Evolutionary conservation across 2,797 vertebrate genomes (phyloP).

Genomic region (Trachurus trachurus): DNA sequence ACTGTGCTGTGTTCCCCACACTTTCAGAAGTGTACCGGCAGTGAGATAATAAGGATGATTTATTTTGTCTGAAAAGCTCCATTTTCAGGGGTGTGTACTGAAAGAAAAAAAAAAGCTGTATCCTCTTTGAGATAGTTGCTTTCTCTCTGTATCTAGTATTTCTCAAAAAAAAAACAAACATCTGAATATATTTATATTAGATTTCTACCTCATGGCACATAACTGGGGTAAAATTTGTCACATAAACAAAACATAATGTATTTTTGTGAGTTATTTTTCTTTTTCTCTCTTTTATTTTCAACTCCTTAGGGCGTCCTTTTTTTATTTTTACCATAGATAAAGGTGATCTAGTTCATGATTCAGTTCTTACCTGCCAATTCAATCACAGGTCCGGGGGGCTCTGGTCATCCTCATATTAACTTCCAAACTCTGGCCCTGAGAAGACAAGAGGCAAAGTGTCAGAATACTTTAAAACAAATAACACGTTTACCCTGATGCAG

Average conservation of each 20-base stretch:
- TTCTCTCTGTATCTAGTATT: not conserved
- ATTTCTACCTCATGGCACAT: not conserved
- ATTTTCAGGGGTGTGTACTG: not conserved
- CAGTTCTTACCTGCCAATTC: slow-evolving; percentile 82
- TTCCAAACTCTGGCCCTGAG: slow-evolving; percentile 68
- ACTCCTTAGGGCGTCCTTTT: not conserved
- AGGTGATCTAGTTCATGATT: slow-evolving; percentile 4
- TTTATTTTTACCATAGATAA: too few relatives aligned
- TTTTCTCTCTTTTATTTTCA: not conserved
- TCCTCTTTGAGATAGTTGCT: not conserved
- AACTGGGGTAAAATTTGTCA: not conserved
- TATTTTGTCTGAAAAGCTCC: slow-evolving; percentile 24
- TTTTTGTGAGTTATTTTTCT: not conserved
- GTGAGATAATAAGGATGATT: slow-evolving; percentile 42
- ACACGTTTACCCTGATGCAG: slow-evolving; percentile 41
- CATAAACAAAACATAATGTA: not conserved
- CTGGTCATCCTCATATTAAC: slow-evolving; percentile 74
- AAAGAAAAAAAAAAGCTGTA: not conserved
- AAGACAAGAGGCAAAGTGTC: slow-evolving; percentile 53
- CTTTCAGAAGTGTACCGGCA: slow-evolving; percentile 25
- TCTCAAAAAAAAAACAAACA: not conserved
- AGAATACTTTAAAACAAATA: slow-evolving; percentile 35
- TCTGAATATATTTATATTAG: not conserved
- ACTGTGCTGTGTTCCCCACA: slow-evolving; percentile 23
- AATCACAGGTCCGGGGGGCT: slow-evolving; percentile 73